Conservation (phyloP, 2,113 vertebrate genomes). For the Cromileptes altivelis region DNA sequence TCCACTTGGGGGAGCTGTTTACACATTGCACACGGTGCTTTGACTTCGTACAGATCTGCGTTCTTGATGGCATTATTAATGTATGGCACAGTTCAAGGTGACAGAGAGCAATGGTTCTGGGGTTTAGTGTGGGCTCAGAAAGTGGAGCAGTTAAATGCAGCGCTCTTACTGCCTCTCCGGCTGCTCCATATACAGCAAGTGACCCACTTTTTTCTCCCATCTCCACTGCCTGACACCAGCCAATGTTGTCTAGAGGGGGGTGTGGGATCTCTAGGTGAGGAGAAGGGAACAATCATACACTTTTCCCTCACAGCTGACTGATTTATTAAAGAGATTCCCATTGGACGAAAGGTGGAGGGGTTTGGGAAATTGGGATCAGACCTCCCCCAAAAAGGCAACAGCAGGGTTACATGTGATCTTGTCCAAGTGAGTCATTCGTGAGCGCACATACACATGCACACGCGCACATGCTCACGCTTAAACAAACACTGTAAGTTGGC, state of each 20-base stretch:
- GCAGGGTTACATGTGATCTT: constrained; percentile 41
- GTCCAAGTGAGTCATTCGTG: constrained; percentile 73
- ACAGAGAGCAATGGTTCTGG: constrained; percentile 80
- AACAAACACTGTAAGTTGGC: constrained; percentile 78
- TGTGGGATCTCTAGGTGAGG: constrained; percentile 60
- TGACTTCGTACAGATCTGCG: constrained; percentile 25
- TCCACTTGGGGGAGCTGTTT: constrained; percentile 73
- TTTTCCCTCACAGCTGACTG: constrained; percentile 64
- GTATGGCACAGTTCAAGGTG: constrained; percentile 77
- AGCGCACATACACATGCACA: neutral
- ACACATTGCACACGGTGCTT: neutral
- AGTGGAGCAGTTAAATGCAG: constrained; percentile 87
- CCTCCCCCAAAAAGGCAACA: constrained; percentile 23
- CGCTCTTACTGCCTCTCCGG: constrained; percentile 65
- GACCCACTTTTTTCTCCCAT: constrained; percentile 76
- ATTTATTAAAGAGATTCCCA: constrained; percentile 42
- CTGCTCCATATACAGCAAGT: constrained; percentile 80
- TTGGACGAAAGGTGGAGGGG: constrained; percentile 41
- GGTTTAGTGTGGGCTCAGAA: constrained; percentile 73
- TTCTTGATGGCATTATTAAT: constrained; percentile 77
- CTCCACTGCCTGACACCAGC: constrained; percentile 67
- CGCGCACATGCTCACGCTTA: constrained; percentile 35
- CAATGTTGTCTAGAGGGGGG: constrained; percentile 45
- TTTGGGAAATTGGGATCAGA: constrained; percentile 55
- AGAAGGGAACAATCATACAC: constrained; percentile 35